These are phyloP conservation scores for Tricholauxania praeusta DNA, from an alignment of 2,888 invertebrate genomes.

Conservation along the genomic window DNA sequence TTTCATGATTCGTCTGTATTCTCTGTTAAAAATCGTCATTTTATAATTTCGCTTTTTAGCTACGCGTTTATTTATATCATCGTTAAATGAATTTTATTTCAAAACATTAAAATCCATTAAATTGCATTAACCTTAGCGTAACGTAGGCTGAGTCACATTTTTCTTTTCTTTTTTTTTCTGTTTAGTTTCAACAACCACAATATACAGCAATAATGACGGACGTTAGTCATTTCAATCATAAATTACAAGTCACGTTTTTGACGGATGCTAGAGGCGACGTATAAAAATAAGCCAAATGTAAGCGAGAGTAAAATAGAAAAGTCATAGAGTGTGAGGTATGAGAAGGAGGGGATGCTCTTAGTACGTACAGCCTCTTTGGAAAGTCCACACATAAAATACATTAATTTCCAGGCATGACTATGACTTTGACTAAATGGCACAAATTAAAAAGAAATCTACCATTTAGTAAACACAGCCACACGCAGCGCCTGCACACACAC, in stretches of 20 bases:
- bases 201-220: too few species aligned
- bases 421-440: constrained; percentile 63
- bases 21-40: too few species aligned
- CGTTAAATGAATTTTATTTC: background rate
- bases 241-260: constrained; percentile 58
- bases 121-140: constrained; percentile 34
- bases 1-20: too few species aligned
- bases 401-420: constrained; percentile 61
- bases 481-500: background rate
- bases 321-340: background rate
- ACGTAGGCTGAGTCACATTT: background rate
- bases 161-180: too few species aligned
- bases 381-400: constrained; percentile 41
- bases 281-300: too few species aligned
- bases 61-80: too few species aligned
- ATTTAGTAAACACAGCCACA: constrained; percentile 52
- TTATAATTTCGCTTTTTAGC: too few species aligned
- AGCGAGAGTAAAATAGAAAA: background rate
- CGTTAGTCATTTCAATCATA: constrained; percentile 50
- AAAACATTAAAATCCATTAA: constrained; percentile 28
- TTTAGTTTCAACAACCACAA: too few species aligned
- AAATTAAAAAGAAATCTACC: constrained; percentile 65
- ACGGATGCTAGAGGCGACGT: background rate
- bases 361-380: background rate
- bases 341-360: background rate